Base-by-base conservation (phyloP, 1,140 invertebrate genomes). In the Orius laevigatus region DNA sequence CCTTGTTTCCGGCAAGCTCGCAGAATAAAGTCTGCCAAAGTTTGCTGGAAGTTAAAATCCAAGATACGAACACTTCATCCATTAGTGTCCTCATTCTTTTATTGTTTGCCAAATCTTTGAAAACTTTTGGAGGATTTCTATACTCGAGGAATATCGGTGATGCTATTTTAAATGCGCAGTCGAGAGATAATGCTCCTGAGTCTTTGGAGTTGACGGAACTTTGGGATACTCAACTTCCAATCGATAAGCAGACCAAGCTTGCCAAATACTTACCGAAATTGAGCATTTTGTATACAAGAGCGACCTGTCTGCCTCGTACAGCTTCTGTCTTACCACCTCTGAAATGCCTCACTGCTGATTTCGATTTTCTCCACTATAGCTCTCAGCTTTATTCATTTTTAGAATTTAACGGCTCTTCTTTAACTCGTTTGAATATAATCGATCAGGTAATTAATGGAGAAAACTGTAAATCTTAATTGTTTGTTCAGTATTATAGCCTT, bases 1-100 rank as follows among this genome's bases (percentile, higher is more conserved):
- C 48, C n/a, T 5, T n/a, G 12, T 42, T 50, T 9, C 39, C 46
- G 1, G 19, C 46, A 25, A 33, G 41, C n/a, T 46, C 48, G 16
- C 18, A 54, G 14, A 60, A 56, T 52, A 25, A 31, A 4, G 55
- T 52, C 34, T 60, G 57, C 52, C 41, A 42, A n/a, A 57, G 53
- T n/a, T 41, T 60, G 16, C 44, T 54, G 20, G 56, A 58, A 45
- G 55, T 60, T 1, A 50, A 54, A 32, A 60, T 60, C 48, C 59
- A 60, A 46, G 59, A 60, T 48, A 60, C 59, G 14, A 60, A 60
- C 46, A 60, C 59, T 5, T 55, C 58, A 34, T 52, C 54, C n/a
- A 45, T 57, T 38, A 57, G 56, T 32, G 57, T 60, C 6, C 9
- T 56, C 9, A 46, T 59, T 34, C 50, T 60, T n/a, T 44, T 60